Percentiles rank a stretch among this genome's conserved stretches.
These are phyloP conservation scores for Tachysurus fulvidraco DNA, from an alignment of 2,113 vertebrate species.

Conservation along the genomic window DNA sequence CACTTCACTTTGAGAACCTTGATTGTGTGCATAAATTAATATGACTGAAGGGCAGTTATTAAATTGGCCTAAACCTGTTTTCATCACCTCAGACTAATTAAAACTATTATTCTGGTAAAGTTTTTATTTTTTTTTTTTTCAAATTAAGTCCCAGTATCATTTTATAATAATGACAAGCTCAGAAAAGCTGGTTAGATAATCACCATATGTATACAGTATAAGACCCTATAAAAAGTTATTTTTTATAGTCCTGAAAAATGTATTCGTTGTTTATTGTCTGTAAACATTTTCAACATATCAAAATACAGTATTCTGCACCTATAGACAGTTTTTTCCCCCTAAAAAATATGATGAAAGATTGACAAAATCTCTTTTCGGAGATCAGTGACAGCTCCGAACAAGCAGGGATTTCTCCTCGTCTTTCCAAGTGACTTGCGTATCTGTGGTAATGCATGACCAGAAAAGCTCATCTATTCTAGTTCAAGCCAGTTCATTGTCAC, in stretches of 20 bases:
- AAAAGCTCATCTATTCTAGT: slow-evolving; percentile 56
- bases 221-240: too few species aligned
- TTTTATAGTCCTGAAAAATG: background rate
- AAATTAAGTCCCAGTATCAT: background rate
- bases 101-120: background rate
- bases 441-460: slow-evolving; percentile 46
- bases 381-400: slow-evolving; percentile 16
- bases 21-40: background rate
- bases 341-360: slow-evolving; percentile 5
- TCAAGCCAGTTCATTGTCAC: slow-evolving; percentile 18
- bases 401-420: slow-evolving; percentile 42
- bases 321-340: background rate
- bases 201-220: too few species aligned
- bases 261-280: background rate
- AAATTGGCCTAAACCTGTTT: slow-evolving; percentile 2
- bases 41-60: background rate
- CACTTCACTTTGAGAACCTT: background rate
- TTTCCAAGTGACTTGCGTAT: slow-evolving; percentile 60
- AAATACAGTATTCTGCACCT: background rate
- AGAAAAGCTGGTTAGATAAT: background rate
- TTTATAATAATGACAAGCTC: background rate
- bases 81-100: background rate
- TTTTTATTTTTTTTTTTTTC: background rate
- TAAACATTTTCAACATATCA: background rate
- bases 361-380: slow-evolving; percentile 14